phyloP scores from a whole-genome alignment of 2,888 invertebrate genomes.

The Incurvaria masculella region DNA sequence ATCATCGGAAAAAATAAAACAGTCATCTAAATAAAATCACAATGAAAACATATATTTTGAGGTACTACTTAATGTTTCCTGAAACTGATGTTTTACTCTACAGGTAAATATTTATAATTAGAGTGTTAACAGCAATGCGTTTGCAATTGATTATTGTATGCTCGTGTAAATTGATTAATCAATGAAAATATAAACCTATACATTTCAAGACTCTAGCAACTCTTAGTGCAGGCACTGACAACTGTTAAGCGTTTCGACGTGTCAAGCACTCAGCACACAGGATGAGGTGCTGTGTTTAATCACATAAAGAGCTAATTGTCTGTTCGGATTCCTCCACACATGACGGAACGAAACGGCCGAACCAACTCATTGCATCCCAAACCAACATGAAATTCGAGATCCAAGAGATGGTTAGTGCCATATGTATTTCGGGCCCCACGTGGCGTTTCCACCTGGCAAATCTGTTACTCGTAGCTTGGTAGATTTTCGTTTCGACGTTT shows the following conservation, averaged over 20 bases:
- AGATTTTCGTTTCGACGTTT: neutral
- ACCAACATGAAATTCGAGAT: neutral
- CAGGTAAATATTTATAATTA: too few species aligned
- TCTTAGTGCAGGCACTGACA: too few species aligned
- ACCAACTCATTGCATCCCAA: neutral
- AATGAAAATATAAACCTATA: too few species aligned
- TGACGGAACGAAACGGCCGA: neutral
- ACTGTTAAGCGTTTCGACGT: neutral
- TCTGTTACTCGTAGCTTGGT: neutral
- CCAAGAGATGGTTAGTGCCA: neutral
- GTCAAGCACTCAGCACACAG: neutral
- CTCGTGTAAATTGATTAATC: too few species aligned
- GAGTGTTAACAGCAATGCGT: too few species aligned
- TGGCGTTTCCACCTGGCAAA: neutral
- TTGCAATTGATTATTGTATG: too few species aligned
- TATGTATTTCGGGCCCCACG: neutral
- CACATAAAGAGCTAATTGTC: conserved; percentile 53
- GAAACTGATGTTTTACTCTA: too few species aligned
- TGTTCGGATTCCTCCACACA: conserved; percentile 36
- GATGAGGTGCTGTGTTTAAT: conserved; percentile 29
- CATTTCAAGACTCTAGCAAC: too few species aligned
- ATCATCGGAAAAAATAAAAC: too few species aligned
- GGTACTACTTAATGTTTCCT: too few species aligned
- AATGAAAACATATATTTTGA: too few species aligned
- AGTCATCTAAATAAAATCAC: too few species aligned